A percentile compares a stretch with the other conserved stretches of the same genome.
Conservation (phyloP, 2,113 vertebrate species). For the Nesospiza acunhae region DNA sequence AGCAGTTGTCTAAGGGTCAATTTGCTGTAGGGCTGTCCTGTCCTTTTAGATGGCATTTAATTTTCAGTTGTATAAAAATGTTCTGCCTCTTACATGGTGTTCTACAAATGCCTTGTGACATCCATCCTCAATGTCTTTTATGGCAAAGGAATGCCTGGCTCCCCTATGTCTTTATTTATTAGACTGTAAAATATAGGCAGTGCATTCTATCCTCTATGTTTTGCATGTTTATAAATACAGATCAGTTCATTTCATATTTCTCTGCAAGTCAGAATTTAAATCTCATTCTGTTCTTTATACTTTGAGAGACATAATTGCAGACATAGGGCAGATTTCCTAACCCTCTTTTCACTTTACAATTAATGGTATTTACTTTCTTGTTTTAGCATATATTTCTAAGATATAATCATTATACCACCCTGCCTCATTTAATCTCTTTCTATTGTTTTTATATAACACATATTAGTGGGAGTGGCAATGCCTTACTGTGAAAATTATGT, state of each 20-base stretch:
- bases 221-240: not conserved
- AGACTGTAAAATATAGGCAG: not conserved
- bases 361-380: not conserved
- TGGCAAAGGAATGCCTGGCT: not conserved
- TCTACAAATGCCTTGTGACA: constrained; percentile 27
- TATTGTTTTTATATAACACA: not conserved
- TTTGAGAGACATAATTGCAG: not conserved
- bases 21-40: constrained; percentile 17
- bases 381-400: not conserved
- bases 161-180: not conserved
- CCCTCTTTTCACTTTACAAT: not conserved
- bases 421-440: not conserved
- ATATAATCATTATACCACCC: not conserved
- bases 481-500: not conserved
- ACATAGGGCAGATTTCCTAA: not conserved
- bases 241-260: not conserved
- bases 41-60: constrained; percentile 37
- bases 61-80: not conserved
- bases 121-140: not conserved
- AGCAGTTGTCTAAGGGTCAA: not conserved
- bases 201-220: not conserved
- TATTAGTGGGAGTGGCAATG: not conserved
- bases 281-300: not conserved
- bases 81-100: not conserved
- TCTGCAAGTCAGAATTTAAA: not conserved